Evolutionary conservation across 2,888 invertebrate genomes (phyloP), one percentile per base, ranked within the genome.

Genomic region (Cerastoderma edule): DNA sequence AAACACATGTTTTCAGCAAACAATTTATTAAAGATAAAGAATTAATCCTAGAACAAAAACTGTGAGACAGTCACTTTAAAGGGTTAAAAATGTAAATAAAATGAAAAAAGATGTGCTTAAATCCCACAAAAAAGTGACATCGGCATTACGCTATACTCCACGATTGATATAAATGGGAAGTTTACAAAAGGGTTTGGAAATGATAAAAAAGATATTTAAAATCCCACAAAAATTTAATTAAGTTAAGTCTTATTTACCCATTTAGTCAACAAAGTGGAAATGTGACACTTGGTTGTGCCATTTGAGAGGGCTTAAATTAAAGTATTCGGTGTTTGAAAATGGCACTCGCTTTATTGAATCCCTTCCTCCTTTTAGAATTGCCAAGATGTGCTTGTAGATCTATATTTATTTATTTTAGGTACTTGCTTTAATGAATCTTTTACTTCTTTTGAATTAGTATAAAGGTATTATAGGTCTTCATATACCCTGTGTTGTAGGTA

Each of bases 261-360:
- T 68, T 63, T 54, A 68, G 64, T 74, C 64, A 56, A 48, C 54
- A 63, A 74, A 74, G 68, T 65, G 64, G 68, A 56, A 74, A 74
- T 46, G 46, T 30, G 56, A 74, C 63, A 64, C 68, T 56, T 46
- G 53, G 68, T 74, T 74, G 74, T 68, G 74, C 64, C 39, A 74
- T 44, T 19, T 27, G 74, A 74, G 68, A 16, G 8, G 30, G 33
- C 60, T 68, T 54, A 46, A 74, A 74, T 44, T 63, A 54, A 32
- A 46, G 27, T 74, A 68, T 68, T 68, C 35, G 60, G 35, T 53
- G 53, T n/a, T 60, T 60, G 28, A 27, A 56, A 56, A 56, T 56
- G 56, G 56, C 56, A 56, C 56, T 56, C 56, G n/a, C n/a, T n/a
- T n/a, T n/a, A n/a, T n/a, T n/a, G n/a, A n/a, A n/a, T n/a, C n/a